Evolutionary conservation across 1,140 invertebrate species (phyloP).

Genomic region (Archivesica marissinica): DNA sequence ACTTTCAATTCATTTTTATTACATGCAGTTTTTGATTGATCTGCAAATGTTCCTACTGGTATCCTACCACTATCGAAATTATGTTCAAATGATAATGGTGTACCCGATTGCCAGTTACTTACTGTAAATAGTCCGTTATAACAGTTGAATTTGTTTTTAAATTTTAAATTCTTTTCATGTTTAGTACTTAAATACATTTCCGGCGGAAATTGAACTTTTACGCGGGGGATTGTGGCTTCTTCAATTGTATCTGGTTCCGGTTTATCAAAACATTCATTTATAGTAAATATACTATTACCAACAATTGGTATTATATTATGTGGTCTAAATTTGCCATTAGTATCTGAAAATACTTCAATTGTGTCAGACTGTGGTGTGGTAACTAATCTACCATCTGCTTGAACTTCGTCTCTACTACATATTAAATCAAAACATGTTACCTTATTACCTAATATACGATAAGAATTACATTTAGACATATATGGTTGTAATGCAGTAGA

Average conservation of each 20-base stretch:
- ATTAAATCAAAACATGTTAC: not conserved
- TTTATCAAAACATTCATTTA: not conserved
- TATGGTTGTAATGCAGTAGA: not conserved
- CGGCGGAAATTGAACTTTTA: slow-evolving; percentile 11
- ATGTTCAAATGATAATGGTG: not conserved
- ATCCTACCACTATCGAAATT: not conserved
- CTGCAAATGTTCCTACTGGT: not conserved
- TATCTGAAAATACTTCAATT: slow-evolving; percentile 9
- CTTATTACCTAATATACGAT: not conserved
- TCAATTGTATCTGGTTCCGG: not conserved
- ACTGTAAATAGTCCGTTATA: slow-evolving; percentile 26
- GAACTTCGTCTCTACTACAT: slow-evolving; percentile 25
- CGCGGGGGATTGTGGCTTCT: not conserved
- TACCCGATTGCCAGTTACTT: not conserved
- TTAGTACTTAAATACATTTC: not conserved
- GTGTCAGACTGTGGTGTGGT: not conserved
- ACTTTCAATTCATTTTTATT: not conserved
- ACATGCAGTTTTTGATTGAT: not conserved
- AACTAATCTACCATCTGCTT: slow-evolving; percentile 26
- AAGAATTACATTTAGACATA: not conserved
- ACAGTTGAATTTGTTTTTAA: not conserved
- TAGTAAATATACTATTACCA: not conserved
- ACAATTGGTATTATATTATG: not conserved
- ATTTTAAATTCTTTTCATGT: not conserved
- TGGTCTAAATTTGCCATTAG: slow-evolving; percentile 15